Percentiles rank a stretch among this genome's conserved stretches.
Conservation (phyloP, 2,888 invertebrate species). For the Anoncus sp. region DNA sequence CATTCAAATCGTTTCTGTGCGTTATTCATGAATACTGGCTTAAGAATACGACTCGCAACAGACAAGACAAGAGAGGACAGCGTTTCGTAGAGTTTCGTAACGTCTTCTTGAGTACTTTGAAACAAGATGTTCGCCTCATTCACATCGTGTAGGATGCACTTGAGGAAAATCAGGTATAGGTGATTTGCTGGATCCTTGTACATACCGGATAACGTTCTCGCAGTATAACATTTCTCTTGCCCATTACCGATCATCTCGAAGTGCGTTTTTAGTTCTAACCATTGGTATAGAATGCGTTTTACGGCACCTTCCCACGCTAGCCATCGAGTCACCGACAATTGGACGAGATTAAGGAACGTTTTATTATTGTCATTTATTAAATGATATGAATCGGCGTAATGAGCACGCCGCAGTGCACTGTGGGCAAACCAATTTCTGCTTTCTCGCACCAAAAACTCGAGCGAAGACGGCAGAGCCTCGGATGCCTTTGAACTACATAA, state of each 20-base stretch:
- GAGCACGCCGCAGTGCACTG: conserved; percentile 61
- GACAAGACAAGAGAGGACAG: conserved; percentile 58
- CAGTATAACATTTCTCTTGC: conserved; percentile 65
- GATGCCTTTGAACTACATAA: conserved; percentile 69
- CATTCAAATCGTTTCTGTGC: background rate
- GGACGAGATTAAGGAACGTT: conserved; percentile 59
- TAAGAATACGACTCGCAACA: conserved; percentile 16
- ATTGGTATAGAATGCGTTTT: conserved; percentile 67
- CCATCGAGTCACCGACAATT: conserved; percentile 69
- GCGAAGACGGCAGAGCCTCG: conserved; percentile 63
- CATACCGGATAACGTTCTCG: conserved; percentile 62
- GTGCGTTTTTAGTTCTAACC: conserved; percentile 66
- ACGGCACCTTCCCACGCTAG: conserved; percentile 68
- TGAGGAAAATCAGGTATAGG: conserved; percentile 62
- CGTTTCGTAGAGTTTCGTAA: conserved; percentile 59
- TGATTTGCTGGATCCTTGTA: conserved; percentile 63
- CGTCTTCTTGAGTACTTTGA: conserved; percentile 60
- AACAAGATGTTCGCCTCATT: conserved; percentile 59
- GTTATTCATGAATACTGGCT: conserved; percentile 4
- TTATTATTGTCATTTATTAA: conserved; percentile 59
- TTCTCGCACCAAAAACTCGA: conserved; percentile 71
- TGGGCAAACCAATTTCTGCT: conserved; percentile 71
- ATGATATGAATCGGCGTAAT: conserved; percentile 54
- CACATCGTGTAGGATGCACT: conserved; percentile 57
- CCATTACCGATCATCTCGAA: conserved; percentile 60